Percentiles rank a stretch among this genome's conserved stretches.
These are phyloP conservation scores for Bembecia ichneumoniformis DNA, from an alignment of 2,888 invertebrate genomes.

Conservation along the genomic window DNA sequence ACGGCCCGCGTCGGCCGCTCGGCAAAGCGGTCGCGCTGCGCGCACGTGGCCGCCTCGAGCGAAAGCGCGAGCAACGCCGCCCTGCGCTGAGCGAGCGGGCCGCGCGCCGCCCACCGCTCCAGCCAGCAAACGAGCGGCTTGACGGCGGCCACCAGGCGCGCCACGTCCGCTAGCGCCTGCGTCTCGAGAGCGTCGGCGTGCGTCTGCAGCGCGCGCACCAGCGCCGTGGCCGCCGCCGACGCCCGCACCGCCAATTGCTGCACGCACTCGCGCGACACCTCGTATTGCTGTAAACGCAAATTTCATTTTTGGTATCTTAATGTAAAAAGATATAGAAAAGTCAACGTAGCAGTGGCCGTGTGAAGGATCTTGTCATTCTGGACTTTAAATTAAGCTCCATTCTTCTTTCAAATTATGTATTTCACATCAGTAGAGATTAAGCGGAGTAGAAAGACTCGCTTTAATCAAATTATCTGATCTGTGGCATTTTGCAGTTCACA, in stretches of 20 bases:
- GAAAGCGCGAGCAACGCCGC: constrained; percentile 78
- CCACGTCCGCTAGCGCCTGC: constrained; percentile 87
- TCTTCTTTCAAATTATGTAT: no score
- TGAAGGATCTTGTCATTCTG: no score
- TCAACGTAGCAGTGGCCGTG: no score
- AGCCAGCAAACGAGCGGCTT: constrained; percentile 94
- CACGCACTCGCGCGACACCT: constrained; percentile 90
- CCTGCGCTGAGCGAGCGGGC: constrained; percentile 10
- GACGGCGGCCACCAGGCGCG: constrained; percentile 85
- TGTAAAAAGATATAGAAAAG: no score
- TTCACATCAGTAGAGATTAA: no score
- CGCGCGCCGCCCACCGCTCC: constrained; percentile 74
- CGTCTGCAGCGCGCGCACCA: constrained; percentile 83
- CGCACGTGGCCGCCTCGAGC: constrained; percentile 89
- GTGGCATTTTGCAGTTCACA: no score
- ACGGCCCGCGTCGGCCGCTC: constrained; percentile 87
- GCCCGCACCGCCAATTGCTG: constrained; percentile 89
- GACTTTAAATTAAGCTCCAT: no score
- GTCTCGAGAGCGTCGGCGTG: constrained; percentile 80
- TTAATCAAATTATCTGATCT: no score
- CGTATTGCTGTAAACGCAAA: constrained; percentile 85
- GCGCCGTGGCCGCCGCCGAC: constrained; percentile 78
- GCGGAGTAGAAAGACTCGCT: no score
- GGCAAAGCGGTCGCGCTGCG: constrained; percentile 92
- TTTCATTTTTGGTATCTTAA: no score